Evolutionary conservation across 1,140 invertebrate species (phyloP), one percentile per base, ranked within the genome.

Genomic region (Mercenaria mercenaria): DNA sequence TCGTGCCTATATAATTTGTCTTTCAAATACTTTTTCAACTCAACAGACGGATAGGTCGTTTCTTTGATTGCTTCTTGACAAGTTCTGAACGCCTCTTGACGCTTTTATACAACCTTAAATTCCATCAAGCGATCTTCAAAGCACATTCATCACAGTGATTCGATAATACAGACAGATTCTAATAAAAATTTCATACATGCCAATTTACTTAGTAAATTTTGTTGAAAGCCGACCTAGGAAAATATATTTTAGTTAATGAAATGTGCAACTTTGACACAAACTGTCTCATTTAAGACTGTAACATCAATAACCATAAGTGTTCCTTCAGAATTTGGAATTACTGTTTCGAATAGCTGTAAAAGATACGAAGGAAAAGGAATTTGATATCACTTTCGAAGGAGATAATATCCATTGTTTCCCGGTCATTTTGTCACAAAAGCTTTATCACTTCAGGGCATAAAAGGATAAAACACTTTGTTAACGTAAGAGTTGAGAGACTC

Each of bases 11-110:
- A 50, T 32, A 41, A 34, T 72, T 32, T 39, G 34, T 47, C 69
- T 86, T 69, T 77, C 77, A 86, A 86, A 86, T 86, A 86, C 84
- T 77, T 86, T n/a, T 86, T 34, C 72, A 61, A 47, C 32, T 61
- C 72, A 20, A 41, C 47, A 77, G 84, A 86, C 84, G 72, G 39
- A 56, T 56, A 74, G 26, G 47, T 76, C 67, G 67, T 86, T 86
- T 77, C 84, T 86, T 86, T 86, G 84, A 86, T 86, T 86, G 84
- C 84, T 86, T 86, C 61, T 77, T 86, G 84, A 76, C 84, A 86
- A 81, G 64, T 84, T 74, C 50, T 69, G 82, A 84, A 50, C 29
- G 72, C 47, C 64, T 76, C 72, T 77, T 20, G 52, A 61, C 56
- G 50, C 69, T 86, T 86, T 77, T 34, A 29, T 74, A 8, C 59